Evolutionary conservation across 2,888 invertebrate species (phyloP).

Genomic region (Drosophila lacicola): DNA sequence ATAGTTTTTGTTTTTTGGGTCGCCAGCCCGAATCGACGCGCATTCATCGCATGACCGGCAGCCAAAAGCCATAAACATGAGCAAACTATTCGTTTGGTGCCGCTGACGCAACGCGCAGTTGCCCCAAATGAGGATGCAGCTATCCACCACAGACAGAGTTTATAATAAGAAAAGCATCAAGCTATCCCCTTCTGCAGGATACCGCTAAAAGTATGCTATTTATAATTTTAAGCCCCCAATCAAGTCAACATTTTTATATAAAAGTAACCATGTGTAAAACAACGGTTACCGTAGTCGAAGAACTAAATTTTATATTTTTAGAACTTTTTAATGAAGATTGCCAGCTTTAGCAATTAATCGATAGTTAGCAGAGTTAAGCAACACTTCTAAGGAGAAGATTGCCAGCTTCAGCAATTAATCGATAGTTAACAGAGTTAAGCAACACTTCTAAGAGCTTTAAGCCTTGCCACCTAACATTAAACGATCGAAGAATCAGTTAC

Average conservation of each 20-base stretch:
- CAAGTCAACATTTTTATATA: no score
- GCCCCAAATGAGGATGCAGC: slow-evolving; percentile 33
- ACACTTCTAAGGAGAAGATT: not conserved
- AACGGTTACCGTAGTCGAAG: no score
- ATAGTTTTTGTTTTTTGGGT: slow-evolving; percentile 35
- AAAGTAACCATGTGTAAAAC: no score
- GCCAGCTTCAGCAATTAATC: not conserved
- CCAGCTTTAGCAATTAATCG: not conserved
- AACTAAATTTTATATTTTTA: not conserved
- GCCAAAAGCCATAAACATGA: slow-evolving; percentile 63
- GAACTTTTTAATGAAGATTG: not conserved
- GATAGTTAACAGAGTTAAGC: not conserved
- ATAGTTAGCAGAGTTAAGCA: not conserved
- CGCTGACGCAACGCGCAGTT: slow-evolving; percentile 30
- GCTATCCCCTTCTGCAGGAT: not conserved
- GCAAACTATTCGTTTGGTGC: slow-evolving; percentile 44
- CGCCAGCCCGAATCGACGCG: slow-evolving; percentile 38
- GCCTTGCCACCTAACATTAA: not conserved
- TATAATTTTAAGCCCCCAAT: not conserved
- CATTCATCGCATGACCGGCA: slow-evolving; percentile 49
- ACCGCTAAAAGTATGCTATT: not conserved
- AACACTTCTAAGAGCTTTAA: not conserved
- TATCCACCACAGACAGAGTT: slow-evolving; percentile 1
- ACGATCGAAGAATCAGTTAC: not conserved
- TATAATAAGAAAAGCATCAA: not conserved